These are phyloP conservation scores for Drosophila bocqueti DNA, from an alignment of 1,140 invertebrate species.

Conservation along the genomic window DNA sequence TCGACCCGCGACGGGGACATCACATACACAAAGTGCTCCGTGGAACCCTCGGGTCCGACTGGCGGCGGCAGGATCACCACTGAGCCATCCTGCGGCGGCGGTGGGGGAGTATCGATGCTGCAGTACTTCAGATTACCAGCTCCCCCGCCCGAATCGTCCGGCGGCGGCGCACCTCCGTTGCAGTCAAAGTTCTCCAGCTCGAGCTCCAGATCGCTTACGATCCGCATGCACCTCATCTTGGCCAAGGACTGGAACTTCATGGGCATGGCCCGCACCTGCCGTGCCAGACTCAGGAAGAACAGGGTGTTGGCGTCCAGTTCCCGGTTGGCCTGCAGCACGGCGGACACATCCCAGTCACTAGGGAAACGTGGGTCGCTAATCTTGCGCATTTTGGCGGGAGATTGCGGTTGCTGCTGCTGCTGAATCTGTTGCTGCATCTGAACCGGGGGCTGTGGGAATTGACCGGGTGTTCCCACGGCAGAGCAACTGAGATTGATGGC, in stretches of 20 bases:
- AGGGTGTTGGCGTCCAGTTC: slow-evolving; percentile 82
- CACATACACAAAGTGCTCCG: slow-evolving; percentile 81
- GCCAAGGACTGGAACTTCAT: slow-evolving; percentile 80
- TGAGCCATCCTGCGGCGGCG: slow-evolving; percentile 56
- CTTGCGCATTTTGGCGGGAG: slow-evolving; percentile 72
- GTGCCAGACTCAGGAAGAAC: slow-evolving; percentile 78
- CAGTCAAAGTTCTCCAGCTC: slow-evolving; percentile 80
- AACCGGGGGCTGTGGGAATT: slow-evolving; percentile 7
- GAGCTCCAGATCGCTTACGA: slow-evolving; percentile 80
- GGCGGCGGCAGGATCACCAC: slow-evolving; percentile 28
- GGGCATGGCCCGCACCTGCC: slow-evolving; percentile 78
- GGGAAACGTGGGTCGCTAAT: slow-evolving; percentile 59
- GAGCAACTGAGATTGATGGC: slow-evolving; percentile 80
- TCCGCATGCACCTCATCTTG: slow-evolving; percentile 84
- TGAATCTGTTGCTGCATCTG: slow-evolving; percentile 22
- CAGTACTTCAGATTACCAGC: slow-evolving; percentile 71
- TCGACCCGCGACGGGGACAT: slow-evolving; percentile 84
- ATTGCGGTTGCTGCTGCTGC: slow-evolving; percentile 37
- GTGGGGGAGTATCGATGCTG: slow-evolving; percentile 70
- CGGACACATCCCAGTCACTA: slow-evolving; percentile 74
- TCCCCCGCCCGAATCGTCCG: slow-evolving; percentile 55
- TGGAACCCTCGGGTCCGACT: slow-evolving; percentile 61
- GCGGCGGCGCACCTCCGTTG: slow-evolving; percentile 57
- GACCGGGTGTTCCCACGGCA: slow-evolving; percentile 1
- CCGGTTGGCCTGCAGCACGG: slow-evolving; percentile 77